A percentile compares a stretch with the other conserved stretches of the same genome.
phyloP scores from a whole-genome alignment of 2,888 invertebrate species.

The Helleia helle region DNA sequence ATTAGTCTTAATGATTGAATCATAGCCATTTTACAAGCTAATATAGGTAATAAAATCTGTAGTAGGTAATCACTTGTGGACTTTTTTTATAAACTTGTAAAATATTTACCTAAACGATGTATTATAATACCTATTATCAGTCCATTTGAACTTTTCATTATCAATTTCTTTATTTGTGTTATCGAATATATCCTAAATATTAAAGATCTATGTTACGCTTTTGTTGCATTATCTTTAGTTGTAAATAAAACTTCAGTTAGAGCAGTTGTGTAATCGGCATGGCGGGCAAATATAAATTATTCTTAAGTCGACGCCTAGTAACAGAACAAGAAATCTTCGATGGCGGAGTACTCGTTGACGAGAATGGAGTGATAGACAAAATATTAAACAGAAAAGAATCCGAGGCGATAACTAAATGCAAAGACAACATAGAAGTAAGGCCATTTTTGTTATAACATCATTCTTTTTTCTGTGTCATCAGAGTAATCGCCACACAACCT shows the following conservation, averaged over 20 bases:
- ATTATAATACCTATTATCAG: no score
- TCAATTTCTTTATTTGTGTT: neutral
- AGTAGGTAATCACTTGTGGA: no score
- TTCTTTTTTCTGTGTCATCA: neutral
- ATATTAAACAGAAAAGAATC: constrained; percentile 63
- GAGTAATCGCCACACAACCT: constrained; percentile 16
- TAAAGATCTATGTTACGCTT: constrained; percentile 1
- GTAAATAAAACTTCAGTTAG: constrained; percentile 24
- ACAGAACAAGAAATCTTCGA: constrained; percentile 65
- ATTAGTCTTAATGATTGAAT: no score
- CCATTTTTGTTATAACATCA: constrained; percentile 7
- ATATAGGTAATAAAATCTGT: no score
- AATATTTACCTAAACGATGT: no score
- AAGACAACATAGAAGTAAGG: constrained; percentile 68
- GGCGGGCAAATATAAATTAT: constrained; percentile 45
- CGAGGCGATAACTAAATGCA: constrained; percentile 53
- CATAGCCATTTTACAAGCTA: no score
- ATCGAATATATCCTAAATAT: constrained; percentile 1
- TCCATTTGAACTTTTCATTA: no score
- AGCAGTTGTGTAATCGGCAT: constrained; percentile 31
- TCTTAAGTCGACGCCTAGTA: constrained; percentile 64
- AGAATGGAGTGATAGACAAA: constrained; percentile 72
- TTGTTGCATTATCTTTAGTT: constrained; percentile 19
- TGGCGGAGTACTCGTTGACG: constrained; percentile 75
- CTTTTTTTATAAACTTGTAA: no score